Evolutionary conservation across 1,140 invertebrate genomes (phyloP).

Genomic region (Zaprionus kolodkinae): DNA sequence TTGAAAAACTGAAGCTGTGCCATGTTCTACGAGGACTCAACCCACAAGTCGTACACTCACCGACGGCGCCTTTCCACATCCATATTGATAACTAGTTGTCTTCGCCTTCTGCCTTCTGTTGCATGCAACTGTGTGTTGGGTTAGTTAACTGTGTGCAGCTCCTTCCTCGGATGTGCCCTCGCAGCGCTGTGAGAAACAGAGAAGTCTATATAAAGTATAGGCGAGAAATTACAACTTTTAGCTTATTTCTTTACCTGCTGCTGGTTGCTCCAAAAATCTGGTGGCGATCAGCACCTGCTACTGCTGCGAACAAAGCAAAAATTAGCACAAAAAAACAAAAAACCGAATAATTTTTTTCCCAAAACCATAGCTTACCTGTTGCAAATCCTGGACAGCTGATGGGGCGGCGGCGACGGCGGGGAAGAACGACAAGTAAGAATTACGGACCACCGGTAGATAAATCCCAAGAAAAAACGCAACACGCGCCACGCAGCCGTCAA

Average conservation of each 20-base stretch:
- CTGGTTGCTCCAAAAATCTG: background rate
- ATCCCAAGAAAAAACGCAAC: conserved; percentile 11
- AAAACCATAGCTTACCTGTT: conserved; percentile 2
- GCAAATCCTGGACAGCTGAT: background rate
- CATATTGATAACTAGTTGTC: conserved; percentile 43
- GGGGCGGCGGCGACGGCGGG: too few relatives aligned
- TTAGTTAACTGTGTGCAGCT: background rate
- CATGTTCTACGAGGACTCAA: background rate
- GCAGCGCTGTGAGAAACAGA: conserved; percentile 8
- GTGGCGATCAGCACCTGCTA: background rate
- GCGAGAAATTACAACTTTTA: background rate
- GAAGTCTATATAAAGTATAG: background rate
- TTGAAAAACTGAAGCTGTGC: too few relatives aligned
- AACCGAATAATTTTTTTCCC: background rate
- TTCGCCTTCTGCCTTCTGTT: conserved; percentile 5
- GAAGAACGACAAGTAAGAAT: background rate
- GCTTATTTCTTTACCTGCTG: conserved; percentile 24
- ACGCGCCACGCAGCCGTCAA: conserved; percentile 38
- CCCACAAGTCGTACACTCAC: conserved; percentile 49
- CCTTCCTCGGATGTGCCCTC: background rate
- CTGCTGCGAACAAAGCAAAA: background rate
- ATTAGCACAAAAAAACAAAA: background rate
- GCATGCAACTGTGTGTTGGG: conserved; percentile 33
- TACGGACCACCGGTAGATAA: background rate
- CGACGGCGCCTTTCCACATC: conserved; percentile 74